A percentile compares a stretch with the other conserved stretches of the same genome.
phyloP scores from a whole-genome alignment of 1,140 invertebrate species.

The Leptinotarsa undecemlineata region DNA sequence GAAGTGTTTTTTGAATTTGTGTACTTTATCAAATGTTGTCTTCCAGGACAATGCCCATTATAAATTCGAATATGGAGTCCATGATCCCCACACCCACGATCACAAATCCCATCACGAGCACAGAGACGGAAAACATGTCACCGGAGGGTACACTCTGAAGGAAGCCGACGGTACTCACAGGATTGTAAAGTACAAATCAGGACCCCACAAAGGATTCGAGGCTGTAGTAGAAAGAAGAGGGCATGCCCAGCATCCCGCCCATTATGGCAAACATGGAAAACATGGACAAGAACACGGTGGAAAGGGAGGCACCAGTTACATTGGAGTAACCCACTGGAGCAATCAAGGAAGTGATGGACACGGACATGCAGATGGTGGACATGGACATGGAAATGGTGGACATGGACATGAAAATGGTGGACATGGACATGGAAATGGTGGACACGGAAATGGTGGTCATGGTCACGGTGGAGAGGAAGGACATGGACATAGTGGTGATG shows the following conservation, averaged over 20 bases:
- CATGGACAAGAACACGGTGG: slow-evolving; percentile 1
- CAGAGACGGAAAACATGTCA: slow-evolving; percentile 56
- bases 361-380: slow-evolving; percentile 3
- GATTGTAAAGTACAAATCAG: slow-evolving; percentile 56
- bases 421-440: neutral
- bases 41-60: slow-evolving; percentile 45
- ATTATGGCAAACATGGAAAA: slow-evolving; percentile 31
- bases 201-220: slow-evolving; percentile 51
- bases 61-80: slow-evolving; percentile 57
- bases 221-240: slow-evolving; percentile 44
- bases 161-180: slow-evolving; percentile 57
- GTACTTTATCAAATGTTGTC: no score
- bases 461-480: slow-evolving; percentile 13
- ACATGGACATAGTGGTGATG: neutral
- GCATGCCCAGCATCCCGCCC: slow-evolving; percentile 39
- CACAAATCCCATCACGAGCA: slow-evolving; percentile 57
- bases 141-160: slow-evolving; percentile 55
- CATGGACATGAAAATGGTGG: slow-evolving; percentile 11
- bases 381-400: neutral
- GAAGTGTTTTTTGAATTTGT: no score
- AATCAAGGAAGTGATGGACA: slow-evolving; percentile 15
- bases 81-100: slow-evolving; percentile 58
- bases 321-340: slow-evolving; percentile 34
- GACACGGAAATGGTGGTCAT: slow-evolving; percentile 21
- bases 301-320: slow-evolving; percentile 32